These are phyloP conservation scores for Acropora yongei DNA, from an alignment of 64 coral and sea anemone species.

Conservation along the genomic window DNA sequence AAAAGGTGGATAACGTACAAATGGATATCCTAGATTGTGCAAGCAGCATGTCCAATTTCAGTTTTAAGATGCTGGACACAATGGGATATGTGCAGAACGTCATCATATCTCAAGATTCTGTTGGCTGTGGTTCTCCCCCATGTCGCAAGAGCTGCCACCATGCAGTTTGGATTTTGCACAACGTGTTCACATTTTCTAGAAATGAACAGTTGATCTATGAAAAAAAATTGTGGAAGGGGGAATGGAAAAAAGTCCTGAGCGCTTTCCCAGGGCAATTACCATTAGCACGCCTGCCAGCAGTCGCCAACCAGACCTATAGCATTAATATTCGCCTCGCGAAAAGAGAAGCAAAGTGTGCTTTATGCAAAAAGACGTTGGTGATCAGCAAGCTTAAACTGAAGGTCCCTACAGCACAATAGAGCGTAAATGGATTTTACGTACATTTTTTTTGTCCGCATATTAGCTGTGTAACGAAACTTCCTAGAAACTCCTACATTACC, in stretches of 20 bases:
- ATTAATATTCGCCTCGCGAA: not conserved
- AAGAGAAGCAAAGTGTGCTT: conserved; percentile 57
- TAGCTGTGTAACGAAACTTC: conserved; percentile 41
- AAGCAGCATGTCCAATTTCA: conserved; percentile 4
- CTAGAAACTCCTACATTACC: conserved; percentile 32
- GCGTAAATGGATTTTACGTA: conserved; percentile 49
- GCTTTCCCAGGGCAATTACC: conserved; percentile 36
- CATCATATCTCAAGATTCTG: conserved; percentile 29
- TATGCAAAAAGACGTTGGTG: conserved; percentile 64
- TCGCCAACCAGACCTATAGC: not conserved
- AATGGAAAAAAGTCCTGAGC: conserved; percentile 43
- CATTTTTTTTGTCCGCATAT: conserved; percentile 39
- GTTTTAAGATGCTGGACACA: conserved; percentile 56
- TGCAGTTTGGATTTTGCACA: conserved; percentile 56
- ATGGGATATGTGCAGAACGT: conserved; percentile 56
- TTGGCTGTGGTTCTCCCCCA: not conserved
- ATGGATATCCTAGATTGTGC: conserved; percentile 55
- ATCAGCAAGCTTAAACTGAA: conserved; percentile 40
- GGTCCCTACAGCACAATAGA: conserved; percentile 40
- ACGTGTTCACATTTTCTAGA: conserved; percentile 41
- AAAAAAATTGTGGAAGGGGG: conserved; percentile 10
- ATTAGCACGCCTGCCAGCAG: not conserved
- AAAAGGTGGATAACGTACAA: conserved; percentile 36
- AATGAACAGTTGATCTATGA: conserved; percentile 55
- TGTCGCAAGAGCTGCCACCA: conserved; percentile 51